These are phyloP conservation scores for Oxycera nigricornis DNA, from an alignment of 2,888 invertebrate genomes.

Conservation along the genomic window DNA sequence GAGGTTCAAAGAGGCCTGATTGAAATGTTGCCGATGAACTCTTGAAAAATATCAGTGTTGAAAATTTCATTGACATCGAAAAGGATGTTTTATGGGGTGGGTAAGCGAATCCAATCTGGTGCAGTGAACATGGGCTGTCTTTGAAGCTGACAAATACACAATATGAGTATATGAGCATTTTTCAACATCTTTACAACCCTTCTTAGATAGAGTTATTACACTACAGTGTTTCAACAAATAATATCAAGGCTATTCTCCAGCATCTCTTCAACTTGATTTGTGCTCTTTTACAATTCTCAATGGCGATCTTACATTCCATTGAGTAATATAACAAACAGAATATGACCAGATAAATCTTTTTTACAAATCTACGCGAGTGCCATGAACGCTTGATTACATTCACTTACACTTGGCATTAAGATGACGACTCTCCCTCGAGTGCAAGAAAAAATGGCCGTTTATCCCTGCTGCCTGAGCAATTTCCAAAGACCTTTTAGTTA, in stretches of 20 bases:
- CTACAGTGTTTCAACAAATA: too few species aligned
- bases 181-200: too few species aligned
- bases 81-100: constrained; percentile 21
- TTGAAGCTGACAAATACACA: too few species aligned
- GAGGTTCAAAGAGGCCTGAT: constrained; percentile 1
- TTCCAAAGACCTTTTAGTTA: constrained; percentile 54
- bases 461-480: neutral
- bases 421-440: neutral
- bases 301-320: too few species aligned
- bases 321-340: too few species aligned
- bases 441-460: neutral
- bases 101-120: constrained; percentile 32
- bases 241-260: too few species aligned
- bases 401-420: neutral
- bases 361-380: too few species aligned
- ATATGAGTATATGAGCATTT: too few species aligned
- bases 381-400: neutral
- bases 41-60: neutral
- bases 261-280: too few species aligned
- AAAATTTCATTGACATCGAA: constrained; percentile 19
- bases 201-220: too few species aligned
- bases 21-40: constrained; percentile 14
- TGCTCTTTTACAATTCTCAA: too few species aligned
- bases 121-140: neutral
- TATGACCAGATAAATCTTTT: too few species aligned